Evolutionary conservation across 2,888 invertebrate species (phyloP), one percentile per base, ranked within the genome.

Genomic region (Trichopria drosophilae): DNA sequence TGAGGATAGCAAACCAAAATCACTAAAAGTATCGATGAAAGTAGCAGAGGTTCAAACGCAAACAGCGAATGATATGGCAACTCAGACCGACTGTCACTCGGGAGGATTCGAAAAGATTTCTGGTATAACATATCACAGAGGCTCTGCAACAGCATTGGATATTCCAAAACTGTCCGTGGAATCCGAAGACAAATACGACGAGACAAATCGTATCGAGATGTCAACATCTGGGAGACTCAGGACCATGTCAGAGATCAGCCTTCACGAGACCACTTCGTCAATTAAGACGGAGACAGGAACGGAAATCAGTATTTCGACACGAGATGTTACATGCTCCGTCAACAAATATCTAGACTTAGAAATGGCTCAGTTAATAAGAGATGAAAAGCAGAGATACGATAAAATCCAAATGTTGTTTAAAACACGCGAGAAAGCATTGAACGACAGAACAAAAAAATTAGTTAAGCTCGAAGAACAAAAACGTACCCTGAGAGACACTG

Each of bases 331-430:
- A 23, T 75, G 71, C 49, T 73, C 73, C 3, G 74, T 75, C 51
- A 75, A 75, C 48, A 71, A 75, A 58, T 68, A 73, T 49, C 64
- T 75, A 53, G 73, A 71, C 53, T 62, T 69, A 39, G 71, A 75
- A 79, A 78, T 83, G 68, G 83, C 83, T 53, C 81, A 83, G 65
- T 76, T 87, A 62, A 82, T 85, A 59, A 82, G 82, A 67, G 85
- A 85, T 61, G 87, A 88, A 72, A 83, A 84, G 60, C 76, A 80
- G 12, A 77, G 86, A 65, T 81, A 84, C 2, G 82, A 85, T 61
- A 83, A 87, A 71, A 78, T 87, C 62, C 79, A 82, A 55, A 79
- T 83, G 34, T 73, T 86, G 31, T 77, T 88, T 35, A 83, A 84
- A 68, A 80, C 86, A 44, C 78, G 85, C 6, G 86, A 87, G 67